phyloP scores from a whole-genome alignment of 2,113 vertebrate genomes.

The Laticauda colubrina region DNA sequence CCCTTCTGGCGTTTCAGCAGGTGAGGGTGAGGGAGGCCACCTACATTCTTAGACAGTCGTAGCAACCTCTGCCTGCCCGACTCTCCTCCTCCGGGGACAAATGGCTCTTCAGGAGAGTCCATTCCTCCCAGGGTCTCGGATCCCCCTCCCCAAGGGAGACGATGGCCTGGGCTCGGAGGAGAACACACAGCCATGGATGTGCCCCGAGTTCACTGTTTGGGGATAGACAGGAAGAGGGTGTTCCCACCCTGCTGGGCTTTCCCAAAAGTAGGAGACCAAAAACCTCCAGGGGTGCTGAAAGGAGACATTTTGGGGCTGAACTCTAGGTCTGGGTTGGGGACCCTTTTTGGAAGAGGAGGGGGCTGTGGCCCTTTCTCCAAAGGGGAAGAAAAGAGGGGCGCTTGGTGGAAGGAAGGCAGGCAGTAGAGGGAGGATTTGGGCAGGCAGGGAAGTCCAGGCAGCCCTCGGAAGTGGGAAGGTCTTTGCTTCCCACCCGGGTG shows the following conservation, averaged over 20 bases:
- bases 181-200: neutral
- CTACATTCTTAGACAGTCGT: neutral
- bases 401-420: too few species aligned
- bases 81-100: neutral
- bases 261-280: rapidly evolving
- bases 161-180: neutral
- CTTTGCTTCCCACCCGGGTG: neutral
- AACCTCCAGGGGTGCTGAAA: neutral
- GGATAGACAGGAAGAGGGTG: neutral
- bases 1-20: neutral
- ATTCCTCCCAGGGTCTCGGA: too few species aligned
- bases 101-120: too few species aligned
- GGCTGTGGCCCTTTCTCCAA: neutral
- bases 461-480: neutral
- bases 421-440: neutral
- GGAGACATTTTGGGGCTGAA: neutral
- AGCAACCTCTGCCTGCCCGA: neutral
- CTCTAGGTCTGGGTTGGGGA: neutral
- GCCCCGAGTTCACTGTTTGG: neutral
- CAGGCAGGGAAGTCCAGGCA: neutral
- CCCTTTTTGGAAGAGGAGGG: neutral
- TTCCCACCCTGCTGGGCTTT: neutral
- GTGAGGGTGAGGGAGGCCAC: neutral
- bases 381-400: neutral
- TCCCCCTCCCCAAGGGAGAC: neutral